Evolutionary conservation across 2,113 vertebrate species (phyloP), one percentile per base, ranked within the genome.

Genomic region (Solea senegalensis): DNA sequence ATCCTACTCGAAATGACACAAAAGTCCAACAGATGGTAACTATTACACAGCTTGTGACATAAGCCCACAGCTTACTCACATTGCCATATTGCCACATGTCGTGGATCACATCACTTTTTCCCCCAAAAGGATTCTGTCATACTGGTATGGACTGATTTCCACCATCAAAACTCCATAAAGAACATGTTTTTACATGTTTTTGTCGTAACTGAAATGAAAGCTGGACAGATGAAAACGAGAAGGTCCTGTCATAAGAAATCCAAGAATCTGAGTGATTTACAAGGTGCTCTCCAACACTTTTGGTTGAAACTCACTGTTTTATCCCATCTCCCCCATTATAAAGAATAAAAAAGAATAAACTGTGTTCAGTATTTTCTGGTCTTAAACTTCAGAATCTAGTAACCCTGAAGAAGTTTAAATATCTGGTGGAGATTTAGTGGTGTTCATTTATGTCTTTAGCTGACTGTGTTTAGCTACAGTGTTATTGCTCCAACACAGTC

Each of bases 11-110:
- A 86, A 77, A 55, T 71, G 51, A 80, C 28, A 72, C 39, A 41
- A 52, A 21, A 59, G 21, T 34, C 40, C 14, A 7, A 46, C 78
- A 88, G 69, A 85, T 85, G 78, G 69, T 70, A 63, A 68, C 43
- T 65, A 63, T 78, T 87, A 74, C 9, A 63, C 1, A 16, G 8
- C 14, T 53, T 63, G 7, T 84, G 64, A 56, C 12, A 28, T 44
- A 79, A 77, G 28, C 28, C 15, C 48, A 51, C 2, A 48, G 60
- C 28, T 10, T 8, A 14, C n/a, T 56, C 39, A 21, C 21, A 21
- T 21, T 21, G 21, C 21, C 21, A 21, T 21, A 21, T 21, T 21
- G 21, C 21, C 21, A 21, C 21, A 21, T 77, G 46, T 54, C 9
- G 10, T 12, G 21, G 10, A 65, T 51, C 21, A 45, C 44, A 4